phyloP scores from a whole-genome alignment of 2,113 vertebrate genomes.

The Paramisgurnus dabryanus region DNA sequence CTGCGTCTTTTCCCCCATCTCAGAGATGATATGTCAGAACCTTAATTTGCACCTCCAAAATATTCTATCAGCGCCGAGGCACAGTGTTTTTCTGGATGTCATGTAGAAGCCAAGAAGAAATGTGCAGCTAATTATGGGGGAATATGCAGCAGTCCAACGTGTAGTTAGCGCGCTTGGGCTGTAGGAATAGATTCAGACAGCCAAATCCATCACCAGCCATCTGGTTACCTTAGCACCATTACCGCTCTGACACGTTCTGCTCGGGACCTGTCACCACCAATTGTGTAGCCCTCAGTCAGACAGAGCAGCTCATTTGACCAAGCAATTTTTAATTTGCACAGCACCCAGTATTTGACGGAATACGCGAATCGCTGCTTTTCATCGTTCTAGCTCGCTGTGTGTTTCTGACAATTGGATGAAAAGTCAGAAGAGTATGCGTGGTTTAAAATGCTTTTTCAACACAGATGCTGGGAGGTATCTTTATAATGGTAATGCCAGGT shows the following conservation, averaged over 20 bases:
- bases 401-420: conserved; percentile 49
- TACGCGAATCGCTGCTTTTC: conserved; percentile 45
- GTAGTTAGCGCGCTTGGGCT: conserved; percentile 33
- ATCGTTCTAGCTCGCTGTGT: conserved; percentile 38
- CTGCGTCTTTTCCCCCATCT: conserved; percentile 6
- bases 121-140: conserved; percentile 56
- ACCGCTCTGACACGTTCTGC: conserved; percentile 57
- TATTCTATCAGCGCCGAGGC: conserved; percentile 30
- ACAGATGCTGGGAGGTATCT: conserved; percentile 36
- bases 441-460: conserved; percentile 28
- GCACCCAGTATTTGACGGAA: conserved; percentile 50
- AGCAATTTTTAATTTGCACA: conserved; percentile 57
- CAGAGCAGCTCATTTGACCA: conserved; percentile 59
- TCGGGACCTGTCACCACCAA: conserved; percentile 58
- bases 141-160: conserved; percentile 48
- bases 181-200: conserved; percentile 60
- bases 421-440: conserved; percentile 44
- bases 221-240: conserved; percentile 52
- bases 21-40: conserved; percentile 46
- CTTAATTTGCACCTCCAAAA: conserved; percentile 56
- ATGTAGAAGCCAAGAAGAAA: conserved; percentile 35
- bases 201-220: conserved; percentile 60
- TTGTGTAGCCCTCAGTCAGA: conserved; percentile 56
- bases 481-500: conserved; percentile 23
- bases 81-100: conserved; percentile 26